A percentile compares a stretch with the other conserved stretches of the same genome.
Conservation (phyloP, 2,113 vertebrate species). For the Muntiacus reevesi region DNA sequence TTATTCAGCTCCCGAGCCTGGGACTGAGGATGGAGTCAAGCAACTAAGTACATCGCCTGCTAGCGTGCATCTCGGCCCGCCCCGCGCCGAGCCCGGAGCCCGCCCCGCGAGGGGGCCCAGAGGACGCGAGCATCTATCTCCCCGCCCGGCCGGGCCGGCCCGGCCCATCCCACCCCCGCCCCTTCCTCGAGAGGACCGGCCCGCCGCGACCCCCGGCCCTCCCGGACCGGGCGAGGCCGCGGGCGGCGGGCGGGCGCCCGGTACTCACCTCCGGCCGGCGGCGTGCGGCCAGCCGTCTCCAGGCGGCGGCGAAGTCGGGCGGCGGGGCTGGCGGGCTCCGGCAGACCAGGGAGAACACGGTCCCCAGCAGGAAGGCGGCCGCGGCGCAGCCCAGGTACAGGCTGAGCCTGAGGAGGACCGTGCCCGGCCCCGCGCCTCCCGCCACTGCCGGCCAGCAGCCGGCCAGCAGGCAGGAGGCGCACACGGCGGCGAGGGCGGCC, state of each 20-base stretch:
- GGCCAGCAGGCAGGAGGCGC: constrained; percentile 46
- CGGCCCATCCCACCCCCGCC: not conserved
- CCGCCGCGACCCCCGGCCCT: not conserved
- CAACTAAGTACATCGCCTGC: not conserved
- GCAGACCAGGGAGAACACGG: constrained; percentile 62
- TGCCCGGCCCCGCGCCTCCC: constrained; percentile 17
- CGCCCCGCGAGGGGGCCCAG: not conserved
- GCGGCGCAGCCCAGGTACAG: constrained; percentile 75
- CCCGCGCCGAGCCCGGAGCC: not conserved
- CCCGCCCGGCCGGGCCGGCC: not conserved
- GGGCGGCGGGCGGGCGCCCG: not conserved
- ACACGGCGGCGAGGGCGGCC: constrained; percentile 51
- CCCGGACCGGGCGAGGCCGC: constrained; percentile 24
- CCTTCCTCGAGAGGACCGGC: not conserved
- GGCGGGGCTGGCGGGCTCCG: constrained; percentile 43
- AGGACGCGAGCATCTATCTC: not conserved
- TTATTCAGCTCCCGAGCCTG: fast-evolving
- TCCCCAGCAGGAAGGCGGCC: constrained; percentile 72
- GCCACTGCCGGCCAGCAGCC: not conserved
- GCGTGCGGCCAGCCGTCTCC: constrained; percentile 41
- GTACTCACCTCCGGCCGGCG: constrained; percentile 48
- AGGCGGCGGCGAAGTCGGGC: constrained; percentile 72
- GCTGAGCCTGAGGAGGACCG: constrained; percentile 63
- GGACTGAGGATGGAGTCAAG: not conserved
- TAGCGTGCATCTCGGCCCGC: not conserved